Base-by-base conservation (phyloP, 2,797 vertebrate species). In the Microcaecilia unicolor region DNA sequence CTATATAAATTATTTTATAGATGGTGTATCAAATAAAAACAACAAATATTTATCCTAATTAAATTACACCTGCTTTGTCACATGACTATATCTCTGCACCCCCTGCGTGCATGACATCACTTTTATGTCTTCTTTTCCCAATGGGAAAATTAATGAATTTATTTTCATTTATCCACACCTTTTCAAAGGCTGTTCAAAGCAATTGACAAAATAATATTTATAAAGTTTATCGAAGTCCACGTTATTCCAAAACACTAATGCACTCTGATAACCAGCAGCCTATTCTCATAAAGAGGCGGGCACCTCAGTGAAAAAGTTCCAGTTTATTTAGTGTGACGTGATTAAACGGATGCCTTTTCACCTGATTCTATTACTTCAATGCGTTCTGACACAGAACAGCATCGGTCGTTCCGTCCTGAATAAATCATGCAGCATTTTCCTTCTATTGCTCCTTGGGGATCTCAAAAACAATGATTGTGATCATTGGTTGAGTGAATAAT, bases 401-500 rank as follows among this genome's bases (percentile, higher is more conserved):
- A 76, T 14, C 68, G 21, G 79, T 75, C 70, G 58, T 66, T 53
- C 61, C 48, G 41, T 66, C 72, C 43, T 28, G 42, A 61, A 87
- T 86, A 77, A 89, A 89, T 86, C 78, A 80, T 58, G 29, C 50
- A 10, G 38, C 64, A 67, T 21, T 64, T 61, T 57, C 30, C 12
- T 59, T 61, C 64, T 58, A 34, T 25, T 57, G 58, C 80, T 86
- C 67, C 41, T n/a, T 4, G 3, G 72, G 86, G 70, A 68, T 40
- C 23, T 2, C 26, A 55, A 60, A 76, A 73, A 58, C 77, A 67
- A 74, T 70, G 76, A 76, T 70, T 60, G 60, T 54, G 47, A 72
- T 83, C 55, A 76, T 74, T 77, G 56, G 48, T 60, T 46, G 68
- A 63, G 64, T 60, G 74, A 81, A 85, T 82, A 64, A 72, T 70